Evolutionary conservation across 2,113 vertebrate species (phyloP).

Genomic region (Empidonax traillii): DNA sequence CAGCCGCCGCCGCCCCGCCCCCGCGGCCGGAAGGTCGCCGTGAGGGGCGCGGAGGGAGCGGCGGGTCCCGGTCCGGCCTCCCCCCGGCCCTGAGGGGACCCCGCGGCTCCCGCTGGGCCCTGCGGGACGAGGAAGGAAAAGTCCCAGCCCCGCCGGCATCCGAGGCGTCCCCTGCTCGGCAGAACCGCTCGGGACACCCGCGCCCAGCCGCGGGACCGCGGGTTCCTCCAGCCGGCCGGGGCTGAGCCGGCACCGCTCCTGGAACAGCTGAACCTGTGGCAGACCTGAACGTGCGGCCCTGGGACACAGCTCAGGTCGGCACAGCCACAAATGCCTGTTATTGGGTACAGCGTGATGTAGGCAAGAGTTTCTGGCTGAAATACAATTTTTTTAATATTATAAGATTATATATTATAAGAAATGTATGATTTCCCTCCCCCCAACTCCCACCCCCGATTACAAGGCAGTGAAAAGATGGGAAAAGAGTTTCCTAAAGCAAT

Average conservation of each 20-base stretch:
- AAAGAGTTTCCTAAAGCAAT: not conserved
- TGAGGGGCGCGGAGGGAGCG: not conserved
- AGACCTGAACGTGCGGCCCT: not conserved
- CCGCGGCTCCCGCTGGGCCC: not conserved
- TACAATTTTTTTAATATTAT: not conserved
- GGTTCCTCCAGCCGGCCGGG: not conserved
- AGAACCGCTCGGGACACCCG: not conserved
- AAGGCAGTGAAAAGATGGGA: not conserved
- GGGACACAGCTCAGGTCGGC: accelerated
- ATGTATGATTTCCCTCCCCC: not conserved
- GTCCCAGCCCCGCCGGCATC: not conserved
- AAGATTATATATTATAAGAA: not conserved
- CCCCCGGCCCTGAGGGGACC: too few species aligned
- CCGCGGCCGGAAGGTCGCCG: slow-evolving; percentile 43
- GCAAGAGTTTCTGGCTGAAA: not conserved
- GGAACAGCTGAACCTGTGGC: not conserved
- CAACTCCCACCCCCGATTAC: accelerated
- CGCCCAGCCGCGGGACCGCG: not conserved
- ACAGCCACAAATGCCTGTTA: accelerated
- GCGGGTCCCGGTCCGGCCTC: not conserved
- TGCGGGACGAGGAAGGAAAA: too few species aligned
- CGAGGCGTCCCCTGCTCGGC: not conserved
- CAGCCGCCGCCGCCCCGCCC: not conserved
- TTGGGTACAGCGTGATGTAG: not conserved
- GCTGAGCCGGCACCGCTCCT: not conserved